These are phyloP conservation scores for Globia sparganii DNA, from an alignment of 2,888 invertebrate genomes.

Conservation along the genomic window DNA sequence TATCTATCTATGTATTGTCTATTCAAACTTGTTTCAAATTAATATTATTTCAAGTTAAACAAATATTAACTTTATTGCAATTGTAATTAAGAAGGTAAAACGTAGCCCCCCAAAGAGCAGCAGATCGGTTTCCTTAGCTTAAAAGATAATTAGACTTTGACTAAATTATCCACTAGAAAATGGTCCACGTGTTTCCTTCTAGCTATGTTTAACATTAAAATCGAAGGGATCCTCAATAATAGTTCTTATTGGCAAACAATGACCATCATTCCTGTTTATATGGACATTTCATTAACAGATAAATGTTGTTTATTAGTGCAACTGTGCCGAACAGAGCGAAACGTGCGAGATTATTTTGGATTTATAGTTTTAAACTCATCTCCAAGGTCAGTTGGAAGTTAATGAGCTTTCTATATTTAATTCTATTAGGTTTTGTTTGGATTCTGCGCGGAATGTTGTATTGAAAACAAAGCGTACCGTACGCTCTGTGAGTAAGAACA, in stretches of 20 bases:
- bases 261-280: conserved; percentile 11
- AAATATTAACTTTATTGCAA: no score
- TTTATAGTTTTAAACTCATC: conserved; percentile 24
- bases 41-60: no score
- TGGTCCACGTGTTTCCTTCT: neutral
- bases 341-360: conserved; percentile 32
- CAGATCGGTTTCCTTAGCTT: no score
- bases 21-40: no score
- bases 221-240: conserved; percentile 11
- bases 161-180: neutral
- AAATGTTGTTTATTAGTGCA: conserved; percentile 40
- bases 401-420: conserved; percentile 30
- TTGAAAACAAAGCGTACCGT: neutral
- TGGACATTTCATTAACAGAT: conserved; percentile 35
- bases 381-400: conserved; percentile 19
- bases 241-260: conserved; percentile 39
- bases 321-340: neutral
- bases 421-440: conserved; percentile 10
- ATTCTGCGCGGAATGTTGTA: neutral
- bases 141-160: neutral
- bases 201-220: neutral
- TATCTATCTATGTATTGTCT: neutral
- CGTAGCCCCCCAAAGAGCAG: neutral
- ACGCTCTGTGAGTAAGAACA: neutral
- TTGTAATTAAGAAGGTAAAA: neutral